Base-by-base conservation (phyloP, 1,140 invertebrate species). In the Drosophila asahinai region DNA sequence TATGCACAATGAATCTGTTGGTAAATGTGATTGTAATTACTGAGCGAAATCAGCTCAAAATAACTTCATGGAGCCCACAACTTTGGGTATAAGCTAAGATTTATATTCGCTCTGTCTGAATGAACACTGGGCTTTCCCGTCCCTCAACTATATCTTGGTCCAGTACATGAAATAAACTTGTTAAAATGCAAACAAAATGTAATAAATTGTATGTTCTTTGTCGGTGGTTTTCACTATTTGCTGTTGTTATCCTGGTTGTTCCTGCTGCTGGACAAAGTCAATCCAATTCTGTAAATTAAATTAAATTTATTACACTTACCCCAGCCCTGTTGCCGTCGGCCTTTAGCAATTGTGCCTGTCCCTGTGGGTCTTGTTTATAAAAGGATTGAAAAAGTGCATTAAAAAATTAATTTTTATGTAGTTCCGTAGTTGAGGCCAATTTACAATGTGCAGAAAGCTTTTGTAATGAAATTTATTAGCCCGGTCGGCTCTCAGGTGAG, bases 171-270 rank as follows among this genome's bases (percentile, higher is more conserved):
- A 86, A 86, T 83, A 63, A 77, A 77, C 76, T 83, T 87, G 84
- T 87, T 86, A 77, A 83, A 87, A 77, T 80, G 76, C 80, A 83
- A 87, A 80, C 71, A 87, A 83, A 87, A 89, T 77, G 83, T 72
- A 80, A 89, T 86, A 86, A 86, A 89, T 86, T 80, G 65, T 76
- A 25, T 67, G 60, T 65, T 66, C 48, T 67, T 74, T 77, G 73
- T 77, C 42, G 42, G 61, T 77, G 74, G 73, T 47, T 59, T 38
- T 36, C 64, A 65, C 30, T 77, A 60, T 61, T 78, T 75, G 45
- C 58, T 67, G 71, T 55, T 83, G 76, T 52, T 74, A 57, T 40
- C 59, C 62, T 45, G 77, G 52, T 40, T 73, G 62, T 40, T 47
- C 63, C 52, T 30, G 30, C 42, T 66, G 43, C 12, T 42, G 45